Percentiles rank a stretch among this genome's conserved stretches.
Evolutionary conservation across 2,113 vertebrate genomes (phyloP).

Genomic region (Tenebrosternarchus preto): DNA sequence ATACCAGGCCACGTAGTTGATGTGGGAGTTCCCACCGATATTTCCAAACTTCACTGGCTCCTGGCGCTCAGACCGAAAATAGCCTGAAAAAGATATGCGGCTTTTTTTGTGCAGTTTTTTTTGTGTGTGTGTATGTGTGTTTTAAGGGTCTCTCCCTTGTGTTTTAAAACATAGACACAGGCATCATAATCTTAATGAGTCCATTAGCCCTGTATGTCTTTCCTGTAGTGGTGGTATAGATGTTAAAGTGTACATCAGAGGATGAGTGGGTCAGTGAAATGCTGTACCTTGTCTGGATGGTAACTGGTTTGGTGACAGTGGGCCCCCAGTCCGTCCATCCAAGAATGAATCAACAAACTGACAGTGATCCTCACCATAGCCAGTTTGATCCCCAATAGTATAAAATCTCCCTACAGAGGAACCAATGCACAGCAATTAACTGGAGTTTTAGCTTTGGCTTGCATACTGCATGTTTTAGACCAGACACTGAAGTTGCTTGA

Average conservation of each 20-base stretch:
- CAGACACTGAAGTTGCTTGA: background rate
- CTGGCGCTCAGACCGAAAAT: slow-evolving; percentile 89
- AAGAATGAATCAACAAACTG: slow-evolving; percentile 98
- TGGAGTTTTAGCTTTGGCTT: no score
- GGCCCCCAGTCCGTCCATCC: slow-evolving; percentile 89
- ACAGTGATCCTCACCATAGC: slow-evolving; percentile 95
- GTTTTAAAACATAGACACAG: background rate
- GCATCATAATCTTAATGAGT: background rate
- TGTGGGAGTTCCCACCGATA: slow-evolving; percentile 87
- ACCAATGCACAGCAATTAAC: slow-evolving; percentile 10
- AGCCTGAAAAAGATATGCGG: slow-evolving; percentile 73
- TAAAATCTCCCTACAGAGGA: slow-evolving; percentile 87
- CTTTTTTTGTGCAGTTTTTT: background rate
- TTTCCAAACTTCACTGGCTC: slow-evolving; percentile 92
- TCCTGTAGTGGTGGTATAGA: background rate
- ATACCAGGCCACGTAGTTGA: slow-evolving; percentile 94
- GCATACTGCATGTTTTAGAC: no score
- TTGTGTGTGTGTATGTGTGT: background rate
- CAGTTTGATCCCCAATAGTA: slow-evolving; percentile 94
- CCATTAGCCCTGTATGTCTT: no score
- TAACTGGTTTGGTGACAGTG: slow-evolving; percentile 80
- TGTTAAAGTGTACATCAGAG: background rate
- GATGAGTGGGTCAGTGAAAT: background rate
- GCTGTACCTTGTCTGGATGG: slow-evolving; percentile 79
- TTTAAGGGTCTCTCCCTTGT: no score